Conservation (phyloP, 2,888 invertebrate species). For the Drosophila nigricruria region DNA sequence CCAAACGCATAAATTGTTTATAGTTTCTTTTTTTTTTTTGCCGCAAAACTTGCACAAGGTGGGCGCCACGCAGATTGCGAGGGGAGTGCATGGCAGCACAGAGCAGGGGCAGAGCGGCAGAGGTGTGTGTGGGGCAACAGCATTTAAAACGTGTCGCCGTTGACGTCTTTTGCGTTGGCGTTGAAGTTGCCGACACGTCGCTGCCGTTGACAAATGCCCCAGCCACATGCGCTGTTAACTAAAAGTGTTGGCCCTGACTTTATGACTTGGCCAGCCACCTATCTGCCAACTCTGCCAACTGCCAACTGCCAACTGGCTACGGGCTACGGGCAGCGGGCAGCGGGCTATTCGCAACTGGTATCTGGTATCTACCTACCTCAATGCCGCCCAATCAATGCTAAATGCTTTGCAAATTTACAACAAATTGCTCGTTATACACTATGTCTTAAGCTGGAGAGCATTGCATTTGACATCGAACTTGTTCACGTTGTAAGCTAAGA, state of each 20-base stretch:
- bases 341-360: constrained; percentile 23
- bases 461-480: neutral
- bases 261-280: constrained; percentile 46
- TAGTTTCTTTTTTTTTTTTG: constrained; percentile 56
- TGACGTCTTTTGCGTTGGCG: constrained; percentile 67
- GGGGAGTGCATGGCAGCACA: neutral
- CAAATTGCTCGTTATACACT: constrained; percentile 44
- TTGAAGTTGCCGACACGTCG: constrained; percentile 74
- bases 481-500: neutral
- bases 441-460: accelerated
- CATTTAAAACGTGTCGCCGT: constrained; percentile 54
- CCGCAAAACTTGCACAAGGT: constrained; percentile 34
- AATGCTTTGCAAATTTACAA: constrained; percentile 49
- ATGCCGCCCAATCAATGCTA: constrained; percentile 62
- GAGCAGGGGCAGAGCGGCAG: neutral
- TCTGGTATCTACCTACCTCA: constrained; percentile 57
- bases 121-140: constrained; percentile 17
- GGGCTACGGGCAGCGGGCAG: neutral
- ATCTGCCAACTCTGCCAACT: constrained; percentile 31
- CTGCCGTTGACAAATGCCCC: constrained; percentile 75
- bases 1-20: constrained; percentile 78
- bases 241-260: constrained; percentile 64
- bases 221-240: constrained; percentile 75
- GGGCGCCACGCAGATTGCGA: constrained; percentile 34
- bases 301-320: constrained; percentile 17